These are phyloP conservation scores for Halotydeus destructor DNA, from an alignment of 1,140 invertebrate species.

Conservation along the genomic window DNA sequence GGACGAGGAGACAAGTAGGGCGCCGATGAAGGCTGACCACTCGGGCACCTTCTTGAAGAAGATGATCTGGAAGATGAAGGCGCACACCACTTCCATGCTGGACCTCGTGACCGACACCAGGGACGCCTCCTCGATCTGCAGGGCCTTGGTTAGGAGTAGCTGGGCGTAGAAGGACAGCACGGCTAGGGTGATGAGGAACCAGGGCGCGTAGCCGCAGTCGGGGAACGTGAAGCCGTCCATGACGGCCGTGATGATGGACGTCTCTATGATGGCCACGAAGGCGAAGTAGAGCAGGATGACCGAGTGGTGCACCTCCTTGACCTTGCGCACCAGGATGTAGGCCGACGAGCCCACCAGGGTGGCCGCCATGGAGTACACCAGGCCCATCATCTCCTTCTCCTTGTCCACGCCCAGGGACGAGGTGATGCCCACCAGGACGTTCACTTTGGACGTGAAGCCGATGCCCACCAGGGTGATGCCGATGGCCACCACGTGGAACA, in stretches of 20 bases:
- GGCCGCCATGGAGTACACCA: conserved; percentile 54
- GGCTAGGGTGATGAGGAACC: conserved; percentile 49
- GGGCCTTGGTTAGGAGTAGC: conserved; percentile 16
- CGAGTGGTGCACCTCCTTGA: conserved; percentile 62
- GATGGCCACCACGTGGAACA: conserved; percentile 30
- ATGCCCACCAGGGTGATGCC: conserved; percentile 30
- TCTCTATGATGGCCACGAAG: conserved; percentile 52
- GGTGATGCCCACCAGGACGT: conserved; percentile 29
- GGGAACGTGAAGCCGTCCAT: conserved; percentile 59
- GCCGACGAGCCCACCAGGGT: conserved; percentile 70
- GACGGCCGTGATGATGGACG: conserved; percentile 43
- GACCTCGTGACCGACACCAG: conserved; percentile 19
- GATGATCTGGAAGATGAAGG: conserved; percentile 57
- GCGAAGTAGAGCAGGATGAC: conserved; percentile 75
- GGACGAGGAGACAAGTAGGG: conserved; percentile 56
- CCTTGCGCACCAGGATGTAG: conserved; percentile 55
- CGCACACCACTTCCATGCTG: conserved; percentile 45
- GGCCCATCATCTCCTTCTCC: conserved; percentile 40
- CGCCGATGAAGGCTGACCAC: conserved; percentile 44
- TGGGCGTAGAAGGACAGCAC: conserved; percentile 18
- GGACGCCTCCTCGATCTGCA: conserved; percentile 19
- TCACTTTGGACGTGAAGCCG: conserved; percentile 30
- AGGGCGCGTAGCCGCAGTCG: conserved; percentile 47
- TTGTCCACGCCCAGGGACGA: conserved; percentile 4
- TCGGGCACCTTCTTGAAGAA: conserved; percentile 27